Percentiles rank a stretch among this genome's conserved stretches.
Conservation (phyloP, 2,797 vertebrate species). For the Hephaestus fuliginosus region DNA sequence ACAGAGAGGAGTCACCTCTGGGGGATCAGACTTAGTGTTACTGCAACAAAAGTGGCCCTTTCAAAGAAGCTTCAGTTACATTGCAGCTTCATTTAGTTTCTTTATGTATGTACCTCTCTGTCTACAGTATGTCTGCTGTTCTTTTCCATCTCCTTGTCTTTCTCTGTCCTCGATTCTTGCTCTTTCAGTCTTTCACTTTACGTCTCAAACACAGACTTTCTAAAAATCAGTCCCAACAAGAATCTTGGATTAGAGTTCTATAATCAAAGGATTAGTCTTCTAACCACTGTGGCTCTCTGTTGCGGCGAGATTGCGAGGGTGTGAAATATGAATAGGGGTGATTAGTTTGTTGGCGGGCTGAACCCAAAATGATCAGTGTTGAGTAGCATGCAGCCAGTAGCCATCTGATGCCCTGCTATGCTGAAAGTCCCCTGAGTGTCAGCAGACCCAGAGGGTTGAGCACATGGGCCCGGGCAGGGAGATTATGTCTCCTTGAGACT, state of each 20-base stretch:
- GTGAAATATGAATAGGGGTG: slow-evolving; percentile 71
- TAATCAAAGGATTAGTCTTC: slow-evolving; percentile 71
- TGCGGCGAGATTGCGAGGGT: slow-evolving; percentile 42
- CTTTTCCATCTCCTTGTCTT: slow-evolving; percentile 11
- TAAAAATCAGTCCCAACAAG: slow-evolving; percentile 56
- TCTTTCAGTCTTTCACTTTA: too few species aligned
- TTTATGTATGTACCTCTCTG: background rate
- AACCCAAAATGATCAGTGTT: slow-evolving; percentile 53
- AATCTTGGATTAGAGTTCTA: slow-evolving; percentile 57
- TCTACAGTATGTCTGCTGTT: slow-evolving; percentile 15
- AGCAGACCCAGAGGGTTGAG: slow-evolving; percentile 39
- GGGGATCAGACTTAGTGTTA: slow-evolving; percentile 39
- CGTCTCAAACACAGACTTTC: slow-evolving; percentile 11
- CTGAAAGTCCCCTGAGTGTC: slow-evolving; percentile 59
- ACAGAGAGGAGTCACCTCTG: slow-evolving; percentile 27
- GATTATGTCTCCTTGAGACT: slow-evolving; percentile 74
- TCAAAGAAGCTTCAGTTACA: slow-evolving; percentile 43
- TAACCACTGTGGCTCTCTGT: slow-evolving; percentile 35
- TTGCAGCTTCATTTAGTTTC: slow-evolving; percentile 22
- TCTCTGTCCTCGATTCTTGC: background rate
- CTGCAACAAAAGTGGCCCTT: slow-evolving; percentile 46
- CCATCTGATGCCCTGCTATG: slow-evolving; percentile 66
- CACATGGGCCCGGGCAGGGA: slow-evolving; percentile 33
- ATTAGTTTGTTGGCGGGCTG: slow-evolving; percentile 60
- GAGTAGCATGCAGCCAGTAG: slow-evolving; percentile 42